Evolutionary conservation across 2,113 vertebrate genomes (phyloP).

Genomic region (Podarcis cretensis): DNA sequence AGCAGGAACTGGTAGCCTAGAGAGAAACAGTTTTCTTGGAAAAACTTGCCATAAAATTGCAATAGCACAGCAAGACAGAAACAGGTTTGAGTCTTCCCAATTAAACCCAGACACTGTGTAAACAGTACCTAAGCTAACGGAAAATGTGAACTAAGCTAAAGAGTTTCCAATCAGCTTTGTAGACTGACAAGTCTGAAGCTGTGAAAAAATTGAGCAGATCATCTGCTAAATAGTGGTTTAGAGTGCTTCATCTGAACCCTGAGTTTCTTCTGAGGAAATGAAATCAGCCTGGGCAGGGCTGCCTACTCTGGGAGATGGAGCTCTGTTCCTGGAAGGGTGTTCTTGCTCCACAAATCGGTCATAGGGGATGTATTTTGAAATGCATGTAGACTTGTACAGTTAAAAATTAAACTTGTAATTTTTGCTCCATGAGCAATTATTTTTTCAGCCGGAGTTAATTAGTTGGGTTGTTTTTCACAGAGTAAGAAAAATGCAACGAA

Average conservation of each 20-base stretch:
- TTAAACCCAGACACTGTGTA: neutral
- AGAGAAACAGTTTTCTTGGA: neutral
- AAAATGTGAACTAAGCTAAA: neutral
- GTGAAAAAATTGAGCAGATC: neutral
- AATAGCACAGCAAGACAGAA: neutral
- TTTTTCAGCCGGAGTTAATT: neutral
- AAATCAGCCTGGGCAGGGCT: neutral
- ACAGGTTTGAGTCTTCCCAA: neutral
- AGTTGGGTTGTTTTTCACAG: neutral
- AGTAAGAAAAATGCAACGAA: neutral
- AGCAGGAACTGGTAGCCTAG: neutral
- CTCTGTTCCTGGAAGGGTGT: neutral
- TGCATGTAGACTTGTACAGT: neutral
- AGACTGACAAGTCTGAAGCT: neutral
- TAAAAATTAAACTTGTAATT: fast-evolving
- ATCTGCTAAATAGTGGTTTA: neutral
- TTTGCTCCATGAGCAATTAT: neutral
- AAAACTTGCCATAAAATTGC: neutral
- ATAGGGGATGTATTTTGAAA: neutral
- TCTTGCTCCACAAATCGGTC: neutral
- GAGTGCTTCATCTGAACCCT: neutral
- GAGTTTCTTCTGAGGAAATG: neutral
- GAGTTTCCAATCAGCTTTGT: neutral
- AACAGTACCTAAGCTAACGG: neutral
- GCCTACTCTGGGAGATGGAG: fast-evolving